phyloP scores from a whole-genome alignment of 1,140 invertebrate species.

The Anthonomus grandis region DNA sequence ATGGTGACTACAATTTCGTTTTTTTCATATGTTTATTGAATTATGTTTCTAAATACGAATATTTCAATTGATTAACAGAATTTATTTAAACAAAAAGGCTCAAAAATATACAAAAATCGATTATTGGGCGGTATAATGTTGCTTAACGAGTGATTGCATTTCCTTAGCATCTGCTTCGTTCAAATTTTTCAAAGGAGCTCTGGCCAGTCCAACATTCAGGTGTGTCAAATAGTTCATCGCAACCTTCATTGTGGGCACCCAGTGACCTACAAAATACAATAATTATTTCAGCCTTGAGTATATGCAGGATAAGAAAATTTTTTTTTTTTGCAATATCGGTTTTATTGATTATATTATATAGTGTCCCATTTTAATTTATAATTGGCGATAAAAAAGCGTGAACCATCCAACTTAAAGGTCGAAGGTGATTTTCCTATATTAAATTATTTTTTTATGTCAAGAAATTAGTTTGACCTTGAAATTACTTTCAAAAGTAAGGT shows the following conservation, averaged over 20 bases:
- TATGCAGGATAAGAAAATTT: background rate
- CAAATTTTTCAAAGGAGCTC: constrained; percentile 53
- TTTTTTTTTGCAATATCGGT: background rate
- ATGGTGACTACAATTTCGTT: too few species aligned
- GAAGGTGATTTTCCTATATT: too few species aligned
- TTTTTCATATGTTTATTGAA: too few species aligned
- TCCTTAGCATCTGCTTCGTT: constrained; percentile 37
- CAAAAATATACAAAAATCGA: background rate
- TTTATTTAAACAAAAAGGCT: background rate
- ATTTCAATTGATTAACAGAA: background rate
- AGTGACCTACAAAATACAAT: constrained; percentile 52
- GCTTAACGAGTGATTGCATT: constrained; percentile 13
- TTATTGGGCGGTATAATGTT: background rate
- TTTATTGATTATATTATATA: too few species aligned
- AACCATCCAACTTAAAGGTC: too few species aligned
- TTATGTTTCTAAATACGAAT: too few species aligned
- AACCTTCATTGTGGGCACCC: constrained; percentile 66
- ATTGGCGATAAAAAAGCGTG: too few species aligned
- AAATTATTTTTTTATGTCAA: too few species aligned
- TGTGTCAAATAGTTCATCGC: constrained; percentile 60
- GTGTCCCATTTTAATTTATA: too few species aligned
- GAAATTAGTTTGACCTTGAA: too few species aligned
- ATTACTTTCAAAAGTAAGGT: too few species aligned
- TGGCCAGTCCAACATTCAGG: constrained; percentile 57
- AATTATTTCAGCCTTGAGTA: background rate